Evolutionary conservation across 2,797 vertebrate species (phyloP), one percentile per base, ranked within the genome.

Genomic region (Acrossocheilus wenchowensis): DNA sequence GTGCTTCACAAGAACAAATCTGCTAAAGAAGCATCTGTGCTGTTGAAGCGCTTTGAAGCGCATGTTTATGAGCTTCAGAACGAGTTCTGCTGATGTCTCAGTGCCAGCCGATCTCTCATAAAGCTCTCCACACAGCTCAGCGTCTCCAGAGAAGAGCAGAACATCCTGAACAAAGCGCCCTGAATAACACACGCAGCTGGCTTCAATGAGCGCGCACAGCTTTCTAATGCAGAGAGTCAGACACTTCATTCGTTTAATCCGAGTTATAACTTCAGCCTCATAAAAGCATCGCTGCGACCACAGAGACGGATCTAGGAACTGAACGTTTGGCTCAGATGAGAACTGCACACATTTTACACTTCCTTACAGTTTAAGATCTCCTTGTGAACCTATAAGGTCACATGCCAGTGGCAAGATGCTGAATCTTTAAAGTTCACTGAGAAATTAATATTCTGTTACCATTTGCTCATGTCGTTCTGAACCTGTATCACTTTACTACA

Each of bases 71-170:
- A 73, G 72, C 23, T 84, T 83, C 79, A 69, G 45, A 34, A 7
- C 48, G 41, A 73, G 54, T 68, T 68, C 64, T 68, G 64, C 69
- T 80, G 41, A 73, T 71, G 78, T 77, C 34, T 81, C 57, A 69
- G 78, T 54, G 64, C 78, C 88, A 83, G 81, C 48, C 50, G 72
- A 52, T 87, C 68, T 15, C 73, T 82, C 69, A 21, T 86, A 84
- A 89, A 80, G 62, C 36, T 84, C 66, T 71, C 75, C 52, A 6
- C 45, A 3, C 57, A 66, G 39, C 23, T 30, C n/a, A 19, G 17
- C 21, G 34, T 82, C 80, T 72, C 69, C 71, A 62, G 39, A 79
- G 21, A 62, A 83, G 81, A 74, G 1, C 81, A 83, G 82, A 75
- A 74, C 71, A 74, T 83, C 71, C 41, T 19, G 52, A 73, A 60